Percentiles rank a stretch among this genome's conserved stretches.
phyloP scores from a whole-genome alignment of 2,113 vertebrate genomes.

The Laterallus jamaicensis region DNA sequence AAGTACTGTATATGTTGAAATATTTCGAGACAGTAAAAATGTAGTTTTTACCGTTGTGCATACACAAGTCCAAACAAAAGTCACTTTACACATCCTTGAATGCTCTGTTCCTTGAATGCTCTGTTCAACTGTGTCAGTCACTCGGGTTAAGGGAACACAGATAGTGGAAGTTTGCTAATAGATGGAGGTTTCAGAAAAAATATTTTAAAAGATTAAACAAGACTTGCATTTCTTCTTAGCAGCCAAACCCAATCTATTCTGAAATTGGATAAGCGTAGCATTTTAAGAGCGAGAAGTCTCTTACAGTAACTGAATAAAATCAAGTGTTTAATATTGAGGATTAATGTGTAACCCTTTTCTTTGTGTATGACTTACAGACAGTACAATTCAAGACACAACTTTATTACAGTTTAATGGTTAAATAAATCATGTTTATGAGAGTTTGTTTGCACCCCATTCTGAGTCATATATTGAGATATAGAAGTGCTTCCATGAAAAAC shows the following conservation, averaged over 20 bases:
- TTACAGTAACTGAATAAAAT: background rate
- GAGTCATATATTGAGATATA: background rate
- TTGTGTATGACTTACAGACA: background rate
- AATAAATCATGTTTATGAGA: conserved; percentile 43
- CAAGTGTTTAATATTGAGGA: background rate
- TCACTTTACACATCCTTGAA: background rate
- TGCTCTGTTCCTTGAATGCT: background rate
- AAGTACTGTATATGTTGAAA: background rate
- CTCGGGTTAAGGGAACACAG: background rate
- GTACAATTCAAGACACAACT: background rate
- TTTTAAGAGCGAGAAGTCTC: background rate
- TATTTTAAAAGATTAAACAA: background rate
- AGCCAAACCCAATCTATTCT: background rate
- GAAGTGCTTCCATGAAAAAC: conserved; percentile 24
- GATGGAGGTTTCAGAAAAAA: background rate
- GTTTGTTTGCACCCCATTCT: conserved; percentile 24
- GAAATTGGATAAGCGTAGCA: background rate
- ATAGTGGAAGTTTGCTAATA: background rate
- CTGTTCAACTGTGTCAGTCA: background rate
- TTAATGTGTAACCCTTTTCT: background rate
- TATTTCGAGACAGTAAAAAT: background rate
- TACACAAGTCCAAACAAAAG: background rate
- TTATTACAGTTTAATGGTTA: background rate
- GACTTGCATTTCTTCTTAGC: background rate
- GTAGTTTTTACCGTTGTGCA: background rate